Conservation (phyloP, 2,113 vertebrate species). For the Himantopus leucocephalus region DNA sequence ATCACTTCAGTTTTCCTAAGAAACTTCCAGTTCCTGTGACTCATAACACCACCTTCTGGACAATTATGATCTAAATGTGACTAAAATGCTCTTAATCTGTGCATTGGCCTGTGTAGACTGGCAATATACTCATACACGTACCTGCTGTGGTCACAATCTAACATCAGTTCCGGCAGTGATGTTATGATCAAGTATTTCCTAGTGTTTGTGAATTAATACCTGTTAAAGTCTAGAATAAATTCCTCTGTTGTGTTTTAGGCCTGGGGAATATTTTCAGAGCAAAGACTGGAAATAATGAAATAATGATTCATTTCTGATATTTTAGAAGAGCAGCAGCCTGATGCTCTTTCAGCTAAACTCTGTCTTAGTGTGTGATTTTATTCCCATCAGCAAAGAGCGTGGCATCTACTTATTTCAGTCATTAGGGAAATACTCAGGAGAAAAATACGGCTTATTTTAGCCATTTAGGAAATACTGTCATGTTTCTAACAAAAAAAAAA, state of each 20-base stretch:
- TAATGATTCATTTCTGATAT: constrained; percentile 53
- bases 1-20: not conserved
- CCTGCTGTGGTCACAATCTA: not conserved
- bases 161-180: not conserved
- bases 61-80: constrained; percentile 17
- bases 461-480: not conserved
- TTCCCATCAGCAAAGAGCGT: not conserved
- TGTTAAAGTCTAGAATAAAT: not conserved
- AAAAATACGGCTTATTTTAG: not conserved
- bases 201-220: not conserved
- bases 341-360: not conserved
- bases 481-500: not conserved
- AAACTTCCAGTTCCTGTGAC: constrained; percentile 29
- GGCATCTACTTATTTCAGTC: not conserved
- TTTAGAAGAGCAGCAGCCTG: not conserved
- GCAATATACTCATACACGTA: not conserved
- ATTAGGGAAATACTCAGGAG: not conserved
- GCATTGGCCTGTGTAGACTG: not conserved
- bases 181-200: not conserved
- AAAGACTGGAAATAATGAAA: not conserved
- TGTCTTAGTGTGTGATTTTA: not conserved
- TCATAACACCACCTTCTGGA: constrained; percentile 26
- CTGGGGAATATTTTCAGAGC: not conserved
- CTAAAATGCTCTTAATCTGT: not conserved
- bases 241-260: not conserved